Evolutionary conservation across 2,888 invertebrate species (phyloP), one percentile per base, ranked within the genome.

Genomic region (Palloptera scutellata): DNA sequence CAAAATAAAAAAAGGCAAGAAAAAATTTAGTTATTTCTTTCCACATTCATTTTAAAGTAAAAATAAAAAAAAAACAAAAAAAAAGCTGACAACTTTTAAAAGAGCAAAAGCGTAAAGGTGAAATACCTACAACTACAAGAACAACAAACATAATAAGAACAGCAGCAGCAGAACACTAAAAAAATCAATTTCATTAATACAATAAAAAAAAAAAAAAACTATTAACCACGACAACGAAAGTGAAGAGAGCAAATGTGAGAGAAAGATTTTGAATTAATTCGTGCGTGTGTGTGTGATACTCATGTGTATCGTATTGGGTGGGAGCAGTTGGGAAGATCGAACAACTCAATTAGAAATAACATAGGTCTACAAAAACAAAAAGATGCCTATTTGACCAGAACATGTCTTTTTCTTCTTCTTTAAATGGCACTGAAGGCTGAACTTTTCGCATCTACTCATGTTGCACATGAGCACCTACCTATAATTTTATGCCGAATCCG

Each of bases 121-220:
- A 13, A 3, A n/a, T 53, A 8, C 3, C 53, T 17, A 53, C 53
- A 17, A 19, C 53, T 5, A 30, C 30, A 61, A 61, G 2, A 61
- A 51, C 51, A 61, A 48, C 30, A 51, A 61, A 6, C 15, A 51
- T 30, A n/a, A 41, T 15, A n/a, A 41, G 9, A 41, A 15, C 42
- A 53, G 15, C 48, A 51, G 20, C 9, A 61, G n/a, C 40, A 52
- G 17, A 12, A 61, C n/a, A 20, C 61, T 2, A 48, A 59, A 59
- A 59, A 59, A 59, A 59, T 59, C 59, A 59, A 59, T 59, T 59
- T 45, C 59, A 59, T 43, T 59, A 59, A 59, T 59, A 45, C 42
- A 59, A 58, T 4, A 40, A 58, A 10, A 8, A 59, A 54, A 12
- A 54, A 54, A 19, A n/a, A 54, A 57, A 57, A 30, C 57, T 57